Conservation (phyloP, 2,113 vertebrate genomes). For the Octodon degus region DNA sequence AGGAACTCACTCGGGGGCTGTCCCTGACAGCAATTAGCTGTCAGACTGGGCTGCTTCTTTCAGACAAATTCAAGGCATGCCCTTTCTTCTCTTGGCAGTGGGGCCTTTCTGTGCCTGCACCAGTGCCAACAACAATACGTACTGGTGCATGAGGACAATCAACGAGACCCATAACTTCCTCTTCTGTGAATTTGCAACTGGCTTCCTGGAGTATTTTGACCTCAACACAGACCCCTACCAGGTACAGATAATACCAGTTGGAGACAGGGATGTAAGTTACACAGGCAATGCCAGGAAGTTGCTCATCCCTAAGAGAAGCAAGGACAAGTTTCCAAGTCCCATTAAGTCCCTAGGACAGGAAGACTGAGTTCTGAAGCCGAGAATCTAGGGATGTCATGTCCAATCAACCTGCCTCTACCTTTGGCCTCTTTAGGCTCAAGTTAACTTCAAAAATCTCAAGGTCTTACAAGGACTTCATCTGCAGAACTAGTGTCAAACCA, state of each 20-base stretch:
- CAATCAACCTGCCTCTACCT: not conserved
- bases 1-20: not conserved
- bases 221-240: slow-evolving; percentile 97
- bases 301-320: not conserved
- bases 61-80: not conserved
- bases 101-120: slow-evolving; percentile 99
- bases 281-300: not conserved
- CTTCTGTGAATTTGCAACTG: slow-evolving; percentile 98
- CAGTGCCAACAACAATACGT: slow-evolving; percentile 98
- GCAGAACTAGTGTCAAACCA: not conserved
- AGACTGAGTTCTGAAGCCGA: not conserved
- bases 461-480: not conserved
- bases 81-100: slow-evolving; percentile 87
- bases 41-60: not conserved
- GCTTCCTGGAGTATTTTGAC: slow-evolving; percentile 98
- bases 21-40: not conserved
- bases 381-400: not conserved
- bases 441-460: no score
- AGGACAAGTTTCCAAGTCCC: not conserved
- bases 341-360: not conserved
- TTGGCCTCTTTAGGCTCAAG: rapidly evolving
- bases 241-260: slow-evolving; percentile 83
- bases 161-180: slow-evolving; percentile 99
- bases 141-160: slow-evolving; percentile 98
- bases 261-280: rapidly evolving